phyloP scores from a whole-genome alignment of 37 sponge, comb jelly and placozoan genomes.

The Crambe crambe region DNA sequence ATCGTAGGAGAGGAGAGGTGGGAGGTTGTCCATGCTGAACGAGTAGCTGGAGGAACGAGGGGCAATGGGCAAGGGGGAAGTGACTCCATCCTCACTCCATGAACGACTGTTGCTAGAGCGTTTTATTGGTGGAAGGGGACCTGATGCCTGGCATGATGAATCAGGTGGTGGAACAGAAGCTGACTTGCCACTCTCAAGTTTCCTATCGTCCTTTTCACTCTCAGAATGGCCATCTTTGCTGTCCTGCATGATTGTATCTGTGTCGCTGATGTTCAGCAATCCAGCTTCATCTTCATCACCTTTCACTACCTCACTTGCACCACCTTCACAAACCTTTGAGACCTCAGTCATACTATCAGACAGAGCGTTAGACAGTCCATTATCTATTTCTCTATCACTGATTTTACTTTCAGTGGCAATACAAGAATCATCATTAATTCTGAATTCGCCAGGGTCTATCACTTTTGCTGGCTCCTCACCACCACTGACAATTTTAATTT shows the following conservation, averaged over 20 bases:
- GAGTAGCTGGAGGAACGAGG: neutral
- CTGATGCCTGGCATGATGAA: neutral
- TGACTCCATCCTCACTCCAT: slow-evolving; percentile 48
- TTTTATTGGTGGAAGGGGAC: neutral
- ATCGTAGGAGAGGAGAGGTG: slow-evolving; percentile 80
- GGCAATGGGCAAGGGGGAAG: neutral
- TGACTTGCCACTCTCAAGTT: neutral
- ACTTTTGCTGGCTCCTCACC: slow-evolving; percentile 15
- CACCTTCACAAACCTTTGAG: neutral
- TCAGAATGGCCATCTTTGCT: neutral
- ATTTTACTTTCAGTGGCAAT: no score
- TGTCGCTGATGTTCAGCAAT: neutral
- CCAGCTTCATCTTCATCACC: slow-evolving; percentile 5
- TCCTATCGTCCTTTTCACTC: neutral
- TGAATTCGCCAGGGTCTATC: neutral
- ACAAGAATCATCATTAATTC: no score
- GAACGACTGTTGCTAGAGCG: slow-evolving; percentile 6
- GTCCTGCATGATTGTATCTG: neutral
- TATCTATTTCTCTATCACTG: no score
- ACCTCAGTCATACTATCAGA: no score
- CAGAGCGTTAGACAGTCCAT: no score
- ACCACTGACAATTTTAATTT: neutral
- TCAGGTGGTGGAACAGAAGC: neutral
- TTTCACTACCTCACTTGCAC: neutral
- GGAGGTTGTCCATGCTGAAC: slow-evolving; percentile 61